These are phyloP conservation scores for Lamellibrachia luymesi DNA, from an alignment of 1,140 invertebrate genomes.

Conservation along the genomic window DNA sequence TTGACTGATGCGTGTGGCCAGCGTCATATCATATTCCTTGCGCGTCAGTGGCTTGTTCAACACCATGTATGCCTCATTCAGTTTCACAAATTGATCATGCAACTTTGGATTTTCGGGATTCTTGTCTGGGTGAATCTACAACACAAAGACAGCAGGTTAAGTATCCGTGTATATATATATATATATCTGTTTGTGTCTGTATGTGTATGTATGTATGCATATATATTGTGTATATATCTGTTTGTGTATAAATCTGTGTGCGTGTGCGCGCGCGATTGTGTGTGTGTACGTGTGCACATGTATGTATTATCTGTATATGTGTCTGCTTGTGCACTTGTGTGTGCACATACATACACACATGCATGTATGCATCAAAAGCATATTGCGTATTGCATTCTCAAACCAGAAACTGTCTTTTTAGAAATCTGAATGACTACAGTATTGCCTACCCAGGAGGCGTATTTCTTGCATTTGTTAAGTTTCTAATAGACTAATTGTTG, in stretches of 20 bases:
- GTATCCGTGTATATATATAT: constrained; percentile 30
- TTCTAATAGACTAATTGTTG: background rate
- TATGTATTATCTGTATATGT: background rate
- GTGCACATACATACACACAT: background rate
- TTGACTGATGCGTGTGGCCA: constrained; percentile 20
- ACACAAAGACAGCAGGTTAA: background rate
- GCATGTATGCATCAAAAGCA: background rate
- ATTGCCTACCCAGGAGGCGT: too few relatives aligned
- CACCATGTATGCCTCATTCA: constrained; percentile 67
- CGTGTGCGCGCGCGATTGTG: too few relatives aligned
- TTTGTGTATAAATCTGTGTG: too few relatives aligned
- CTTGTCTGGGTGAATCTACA: constrained; percentile 65
- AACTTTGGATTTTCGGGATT: constrained; percentile 57
- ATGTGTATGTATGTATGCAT: too few relatives aligned
- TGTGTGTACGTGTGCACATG: too few relatives aligned
- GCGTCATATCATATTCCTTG: constrained; percentile 60
- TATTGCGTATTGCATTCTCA: background rate
- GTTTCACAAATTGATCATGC: constrained; percentile 63
- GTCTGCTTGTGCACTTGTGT: background rate
- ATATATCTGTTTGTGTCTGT: too few relatives aligned
- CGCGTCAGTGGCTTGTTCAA: constrained; percentile 62
- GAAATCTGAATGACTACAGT: too few relatives aligned
- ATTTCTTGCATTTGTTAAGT: background rate
- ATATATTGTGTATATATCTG: background rate
- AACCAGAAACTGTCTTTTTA: background rate